These are phyloP conservation scores for Varanus salvator DNA, from an alignment of 2,113 vertebrate genomes.

Conservation along the genomic window DNA sequence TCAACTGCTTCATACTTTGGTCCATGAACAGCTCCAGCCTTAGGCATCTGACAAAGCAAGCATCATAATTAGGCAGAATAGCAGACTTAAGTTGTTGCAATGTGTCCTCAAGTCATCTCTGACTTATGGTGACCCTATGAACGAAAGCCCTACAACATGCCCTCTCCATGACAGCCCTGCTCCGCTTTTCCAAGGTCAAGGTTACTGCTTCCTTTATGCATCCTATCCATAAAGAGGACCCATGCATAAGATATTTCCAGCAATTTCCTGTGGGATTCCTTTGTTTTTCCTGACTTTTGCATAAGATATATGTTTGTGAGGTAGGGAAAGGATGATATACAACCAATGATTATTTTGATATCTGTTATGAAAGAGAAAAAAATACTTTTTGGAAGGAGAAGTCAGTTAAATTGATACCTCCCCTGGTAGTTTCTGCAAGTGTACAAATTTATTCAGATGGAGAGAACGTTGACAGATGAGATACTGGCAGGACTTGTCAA, in stretches of 20 bases:
- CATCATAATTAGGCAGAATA: background rate
- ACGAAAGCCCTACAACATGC: too few species aligned
- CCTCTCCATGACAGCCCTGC: too few species aligned
- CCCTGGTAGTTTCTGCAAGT: background rate
- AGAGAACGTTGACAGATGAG: conserved; percentile 20
- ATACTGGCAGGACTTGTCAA: background rate
- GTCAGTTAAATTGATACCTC: background rate
- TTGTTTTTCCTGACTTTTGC: background rate
- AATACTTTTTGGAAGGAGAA: background rate
- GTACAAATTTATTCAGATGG: background rate
- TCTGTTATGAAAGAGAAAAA: accelerated
- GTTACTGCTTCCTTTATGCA: too few species aligned
- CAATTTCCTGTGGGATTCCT: background rate
- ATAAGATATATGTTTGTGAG: background rate
- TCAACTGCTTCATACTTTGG: background rate
- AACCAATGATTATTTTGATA: background rate
- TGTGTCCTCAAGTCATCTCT: too few species aligned
- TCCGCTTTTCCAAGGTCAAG: too few species aligned
- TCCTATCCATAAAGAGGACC: too few species aligned
- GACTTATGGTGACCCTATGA: too few species aligned
- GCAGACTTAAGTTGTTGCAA: too few species aligned
- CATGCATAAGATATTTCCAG: background rate
- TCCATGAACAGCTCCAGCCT: background rate
- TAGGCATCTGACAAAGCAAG: background rate
- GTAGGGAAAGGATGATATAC: background rate